Base-by-base conservation (phyloP, 92 coral and sea anemone genomes). In the Bergia puertoricense region DNA sequence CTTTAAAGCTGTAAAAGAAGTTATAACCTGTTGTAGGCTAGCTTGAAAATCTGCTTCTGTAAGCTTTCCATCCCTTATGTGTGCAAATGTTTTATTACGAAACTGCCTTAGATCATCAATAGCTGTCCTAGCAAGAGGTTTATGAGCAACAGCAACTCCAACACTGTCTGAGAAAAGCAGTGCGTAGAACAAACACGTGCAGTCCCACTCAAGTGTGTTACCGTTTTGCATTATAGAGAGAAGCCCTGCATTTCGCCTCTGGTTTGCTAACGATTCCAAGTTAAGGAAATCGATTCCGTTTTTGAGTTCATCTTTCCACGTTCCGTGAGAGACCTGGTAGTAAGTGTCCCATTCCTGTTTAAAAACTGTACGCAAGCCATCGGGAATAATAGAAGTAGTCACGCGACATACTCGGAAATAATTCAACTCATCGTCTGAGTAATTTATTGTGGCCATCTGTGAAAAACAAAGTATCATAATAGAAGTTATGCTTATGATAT, bases 401-500 rank as follows among this genome's bases (percentile, higher is more conserved):
- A 82, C 71, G 41, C 71, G 65, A 59, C 86, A 82, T 2, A 82
- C 74, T 57, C 86, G 38, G 42, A 82, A 82, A 23, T 82, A 82
- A 44, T 50, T 37, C 30, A 82, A 42, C 30, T 57, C 86, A 40
- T 82, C 74, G 39, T 66, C 36, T 23, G 72, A 18, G 39, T 68
- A 68, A n/a, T 68, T 36, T 51, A 51, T 10, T 68, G 74, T 1
- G 38, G 74, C 74, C 74, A 68, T 68, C 74, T 68, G 74, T 36
- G 22, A 68, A 51, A 46, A 51, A 8, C 11, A 10, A 51, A 51
- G 8, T 51, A 10, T 51, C 8, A 4, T 10, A 7, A 8, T 30
- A 30, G 30, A 30, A 30, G 30, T 30, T 30, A 30, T 30, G 30
- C 30, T 30, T 30, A 30, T 30, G 30, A 30, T 30, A 30, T 30